Conservation (phyloP, 2,113 vertebrate genomes). For the Enhydra lutris region DNA sequence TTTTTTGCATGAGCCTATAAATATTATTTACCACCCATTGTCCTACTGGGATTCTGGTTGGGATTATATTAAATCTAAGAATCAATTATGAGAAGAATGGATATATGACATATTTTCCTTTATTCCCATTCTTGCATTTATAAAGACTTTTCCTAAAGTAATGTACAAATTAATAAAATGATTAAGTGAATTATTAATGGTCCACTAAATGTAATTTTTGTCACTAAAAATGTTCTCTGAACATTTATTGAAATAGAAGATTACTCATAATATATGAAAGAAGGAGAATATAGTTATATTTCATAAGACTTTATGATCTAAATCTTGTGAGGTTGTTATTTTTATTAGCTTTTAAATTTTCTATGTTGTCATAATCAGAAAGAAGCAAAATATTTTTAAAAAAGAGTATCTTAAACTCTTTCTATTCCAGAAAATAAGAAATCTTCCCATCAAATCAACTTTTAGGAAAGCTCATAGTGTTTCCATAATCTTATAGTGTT, state of each 20-base stretch:
- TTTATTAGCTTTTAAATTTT: neutral
- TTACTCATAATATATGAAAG: neutral
- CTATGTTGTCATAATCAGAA: neutral
- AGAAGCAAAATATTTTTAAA: neutral
- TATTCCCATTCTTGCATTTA: neutral
- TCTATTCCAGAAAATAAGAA: neutral
- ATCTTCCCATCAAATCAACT: neutral
- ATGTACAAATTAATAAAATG: neutral
- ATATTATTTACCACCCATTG: neutral
- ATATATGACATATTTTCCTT: neutral
- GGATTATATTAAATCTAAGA: neutral
- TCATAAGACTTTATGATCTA: neutral
- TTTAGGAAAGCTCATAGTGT: neutral
- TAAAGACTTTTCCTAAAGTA: neutral
- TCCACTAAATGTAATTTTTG: neutral
- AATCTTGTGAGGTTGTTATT: neutral
- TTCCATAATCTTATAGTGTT: neutral
- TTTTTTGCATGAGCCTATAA: neutral
- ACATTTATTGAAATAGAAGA: neutral
- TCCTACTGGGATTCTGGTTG: neutral
- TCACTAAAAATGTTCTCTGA: neutral
- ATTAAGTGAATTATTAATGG: neutral
- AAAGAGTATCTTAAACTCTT: neutral
- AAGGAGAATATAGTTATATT: neutral
- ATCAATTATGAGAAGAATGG: neutral